Evolutionary conservation across 2,113 vertebrate genomes (phyloP), one percentile per base, ranked within the genome.

Genomic region (Dryoscopus gambensis): DNA sequence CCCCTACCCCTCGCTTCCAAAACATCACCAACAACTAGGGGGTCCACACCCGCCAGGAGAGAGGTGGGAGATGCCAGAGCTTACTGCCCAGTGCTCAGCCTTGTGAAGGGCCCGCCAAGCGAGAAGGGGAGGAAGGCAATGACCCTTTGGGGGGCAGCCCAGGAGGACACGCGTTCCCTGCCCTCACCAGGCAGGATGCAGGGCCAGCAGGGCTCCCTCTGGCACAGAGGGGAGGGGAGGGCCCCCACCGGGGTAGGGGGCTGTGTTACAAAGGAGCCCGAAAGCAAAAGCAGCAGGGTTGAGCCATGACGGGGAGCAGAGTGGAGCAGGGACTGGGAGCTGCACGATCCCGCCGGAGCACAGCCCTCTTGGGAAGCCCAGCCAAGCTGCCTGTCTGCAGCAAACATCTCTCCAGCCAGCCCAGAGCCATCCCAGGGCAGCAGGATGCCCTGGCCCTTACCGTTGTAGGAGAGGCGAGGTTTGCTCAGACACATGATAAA

Each of bases 401-500:
- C 74, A 35, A 77, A 71, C 2, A 5, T 28, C 74, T 46, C 64
- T 46, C 44, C 69, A 76, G 91, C 76, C 89, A 25, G 71, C 71
- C 60, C 7, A 0, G 37, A 64, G 76, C 79, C 67, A 4, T 40
- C 76, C 71, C 60, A 15, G 31, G 16, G 22, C 2, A 0, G 60
- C 37, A 74, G 69, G 87, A 79, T n/a, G 0, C 74, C 87, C 69
- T 31, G 55, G 78, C 40, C 17, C 98, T 98, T 98, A 99, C 99
- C 99, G 1, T 99, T 99, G 97, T 99, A 99, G 95, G 99, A 99
- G 97, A 99, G 99, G 95, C 99, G 99, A 90, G 99, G 99, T 98
- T 99, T 99, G 98, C 99, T 99, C 97, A 99, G 98, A 99, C 99
- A 99, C 99, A 99, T 99, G 98, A 99, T 99, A 98, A 99, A 99